Conservation (phyloP, 2,113 vertebrate species). For the Malurus alboscapulatus region DNA sequence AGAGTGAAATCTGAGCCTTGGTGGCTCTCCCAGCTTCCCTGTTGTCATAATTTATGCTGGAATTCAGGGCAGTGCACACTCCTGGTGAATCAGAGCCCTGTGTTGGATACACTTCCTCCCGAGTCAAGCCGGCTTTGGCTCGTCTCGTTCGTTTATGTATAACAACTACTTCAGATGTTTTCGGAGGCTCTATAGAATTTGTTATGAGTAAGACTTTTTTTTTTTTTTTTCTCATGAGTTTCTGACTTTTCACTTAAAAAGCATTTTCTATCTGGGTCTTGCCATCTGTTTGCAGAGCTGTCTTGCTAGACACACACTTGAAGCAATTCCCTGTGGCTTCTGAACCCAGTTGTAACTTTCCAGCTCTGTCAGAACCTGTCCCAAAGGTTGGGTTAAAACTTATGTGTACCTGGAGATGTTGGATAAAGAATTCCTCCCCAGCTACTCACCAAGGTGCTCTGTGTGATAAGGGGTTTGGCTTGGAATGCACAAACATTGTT, state of each 20-base stretch:
- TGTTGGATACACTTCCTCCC: not conserved
- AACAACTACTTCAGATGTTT: slow-evolving; percentile 48
- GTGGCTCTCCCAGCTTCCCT: not conserved
- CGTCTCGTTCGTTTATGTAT: slow-evolving; percentile 23
- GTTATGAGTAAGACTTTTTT: slow-evolving; percentile 24
- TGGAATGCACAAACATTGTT: not conserved
- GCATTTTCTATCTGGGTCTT: slow-evolving; percentile 60
- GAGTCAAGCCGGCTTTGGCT: slow-evolving; percentile 2
- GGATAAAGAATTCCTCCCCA: not conserved
- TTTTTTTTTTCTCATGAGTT: slow-evolving; percentile 44
- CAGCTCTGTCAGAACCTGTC: not conserved
- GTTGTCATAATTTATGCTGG: not conserved
- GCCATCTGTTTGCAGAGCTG: slow-evolving; percentile 63
- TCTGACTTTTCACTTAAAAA: slow-evolving; percentile 55
- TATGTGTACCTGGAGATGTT: not conserved
- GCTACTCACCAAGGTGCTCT: not conserved
- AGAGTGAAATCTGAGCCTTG: not conserved
- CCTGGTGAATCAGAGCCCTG: not conserved
- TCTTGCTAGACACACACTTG: slow-evolving; percentile 53
- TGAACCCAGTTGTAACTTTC: not conserved
- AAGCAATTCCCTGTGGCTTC: slow-evolving; percentile 14
- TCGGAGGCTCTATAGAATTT: slow-evolving; percentile 7
- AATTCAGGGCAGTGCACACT: not conserved
- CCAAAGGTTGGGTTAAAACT: not conserved
- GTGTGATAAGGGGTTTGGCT: not conserved